These are phyloP conservation scores for Coleophora deauratella DNA, from an alignment of 2,888 invertebrate species.

Conservation along the genomic window DNA sequence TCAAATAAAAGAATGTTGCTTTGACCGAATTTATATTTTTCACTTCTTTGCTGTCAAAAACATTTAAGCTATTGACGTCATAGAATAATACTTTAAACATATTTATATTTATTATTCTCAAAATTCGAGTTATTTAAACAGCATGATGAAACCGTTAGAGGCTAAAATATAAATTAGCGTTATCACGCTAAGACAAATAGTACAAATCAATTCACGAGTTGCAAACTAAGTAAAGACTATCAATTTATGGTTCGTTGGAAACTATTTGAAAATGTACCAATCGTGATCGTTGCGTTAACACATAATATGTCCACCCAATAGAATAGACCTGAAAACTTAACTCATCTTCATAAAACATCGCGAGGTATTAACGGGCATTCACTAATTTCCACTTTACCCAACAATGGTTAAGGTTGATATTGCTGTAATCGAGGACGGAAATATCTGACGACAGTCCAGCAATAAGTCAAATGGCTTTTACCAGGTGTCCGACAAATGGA, in stretches of 20 bases:
- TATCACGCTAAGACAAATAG: constrained; percentile 60
- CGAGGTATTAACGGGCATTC: constrained; percentile 18
- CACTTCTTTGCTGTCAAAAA: not conserved
- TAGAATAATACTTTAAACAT: not conserved
- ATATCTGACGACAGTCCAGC: constrained; percentile 37
- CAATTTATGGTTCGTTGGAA: constrained; percentile 47
- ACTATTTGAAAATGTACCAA: constrained; percentile 63
- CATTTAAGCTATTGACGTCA: no score
- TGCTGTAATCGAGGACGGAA: constrained; percentile 19
- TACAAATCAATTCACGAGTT: constrained; percentile 60
- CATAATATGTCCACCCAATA: constrained; percentile 42
- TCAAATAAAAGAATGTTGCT: constrained; percentile 5
- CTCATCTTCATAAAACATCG: constrained; percentile 42
- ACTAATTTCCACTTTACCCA: constrained; percentile 35
- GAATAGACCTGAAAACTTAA: constrained; percentile 45
- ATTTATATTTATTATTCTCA: constrained; percentile 16
- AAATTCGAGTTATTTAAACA: constrained; percentile 53
- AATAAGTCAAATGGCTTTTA: constrained; percentile 61
- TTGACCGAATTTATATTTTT: not conserved
- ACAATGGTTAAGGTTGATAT: constrained; percentile 36
- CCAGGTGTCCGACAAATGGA: constrained; percentile 62
- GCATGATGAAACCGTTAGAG: constrained; percentile 65
- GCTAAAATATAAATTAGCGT: constrained; percentile 64
- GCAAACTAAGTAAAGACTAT: constrained; percentile 57
- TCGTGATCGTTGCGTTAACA: constrained; percentile 66